These are phyloP conservation scores for Digitonthophagus gazella DNA, from an alignment of 2,888 invertebrate genomes.

Conservation along the genomic window DNA sequence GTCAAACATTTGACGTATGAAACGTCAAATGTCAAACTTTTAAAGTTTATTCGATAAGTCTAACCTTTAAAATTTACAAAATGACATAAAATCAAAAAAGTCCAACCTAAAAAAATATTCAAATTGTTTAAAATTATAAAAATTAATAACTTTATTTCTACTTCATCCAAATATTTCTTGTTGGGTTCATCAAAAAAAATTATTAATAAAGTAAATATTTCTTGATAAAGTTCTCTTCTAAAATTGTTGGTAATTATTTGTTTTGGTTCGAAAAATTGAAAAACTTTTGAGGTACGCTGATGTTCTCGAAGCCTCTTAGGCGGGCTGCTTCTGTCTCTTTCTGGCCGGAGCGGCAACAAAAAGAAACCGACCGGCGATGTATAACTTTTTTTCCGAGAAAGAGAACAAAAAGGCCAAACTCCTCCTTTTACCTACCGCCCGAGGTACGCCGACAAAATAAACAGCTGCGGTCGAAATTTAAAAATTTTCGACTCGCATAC, in stretches of 20 bases:
- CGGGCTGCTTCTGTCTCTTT: not conserved
- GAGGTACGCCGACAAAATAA: not conserved
- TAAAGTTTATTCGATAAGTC: no score
- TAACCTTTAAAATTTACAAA: no score
- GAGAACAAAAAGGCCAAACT: not conserved
- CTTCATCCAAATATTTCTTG: no score
- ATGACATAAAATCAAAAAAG: no score
- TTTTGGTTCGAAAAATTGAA: not conserved
- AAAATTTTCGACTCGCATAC: not conserved
- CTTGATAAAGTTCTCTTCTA: no score
- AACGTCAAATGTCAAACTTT: no score
- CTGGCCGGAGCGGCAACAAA: not conserved
- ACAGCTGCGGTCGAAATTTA: not conserved
- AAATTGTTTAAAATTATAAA: no score
- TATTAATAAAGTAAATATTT: no score
- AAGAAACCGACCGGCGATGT: not conserved
- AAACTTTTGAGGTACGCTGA: not conserved
- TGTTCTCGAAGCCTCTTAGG: not conserved
- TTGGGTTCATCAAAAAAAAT: no score
- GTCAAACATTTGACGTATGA: no score
- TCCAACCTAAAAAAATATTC: no score
- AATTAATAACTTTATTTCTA: no score
- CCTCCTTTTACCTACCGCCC: not conserved
- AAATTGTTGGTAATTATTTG: not conserved
- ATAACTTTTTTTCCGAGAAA: not conserved